A percentile compares a stretch with the other conserved stretches of the same genome.
Conservation (phyloP, 2,113 vertebrate species). For the Rhabdornis inornatus region DNA sequence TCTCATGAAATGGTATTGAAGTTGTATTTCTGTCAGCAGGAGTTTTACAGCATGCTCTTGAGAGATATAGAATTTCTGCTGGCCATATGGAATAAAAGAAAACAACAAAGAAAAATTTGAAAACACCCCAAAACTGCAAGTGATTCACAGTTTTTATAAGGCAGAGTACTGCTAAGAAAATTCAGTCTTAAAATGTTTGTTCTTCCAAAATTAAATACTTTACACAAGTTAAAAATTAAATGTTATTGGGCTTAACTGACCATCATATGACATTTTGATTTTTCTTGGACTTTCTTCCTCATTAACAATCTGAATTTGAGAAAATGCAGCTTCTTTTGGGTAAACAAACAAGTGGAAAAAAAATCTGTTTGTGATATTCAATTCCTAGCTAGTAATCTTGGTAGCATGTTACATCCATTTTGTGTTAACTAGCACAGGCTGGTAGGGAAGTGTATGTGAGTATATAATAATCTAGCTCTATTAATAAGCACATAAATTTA, state of each 20-base stretch:
- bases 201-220: neutral
- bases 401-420: neutral
- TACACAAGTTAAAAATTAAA: neutral
- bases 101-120: neutral
- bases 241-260: neutral
- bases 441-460: neutral
- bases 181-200: neutral
- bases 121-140: neutral
- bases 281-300: neutral
- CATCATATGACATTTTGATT: neutral
- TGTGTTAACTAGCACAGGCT: neutral
- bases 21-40: neutral
- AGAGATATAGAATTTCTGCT: neutral
- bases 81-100: neutral
- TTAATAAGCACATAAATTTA: conserved; percentile 11
- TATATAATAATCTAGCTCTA: neutral
- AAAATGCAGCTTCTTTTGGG: neutral
- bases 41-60: neutral
- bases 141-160: neutral
- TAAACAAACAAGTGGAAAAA: neutral
- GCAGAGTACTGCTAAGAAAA: neutral
- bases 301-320: neutral
- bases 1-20: neutral
- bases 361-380: neutral
- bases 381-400: neutral